Base-by-base conservation (phyloP, 2,888 invertebrate genomes). In the Thera obeliscata region DNA sequence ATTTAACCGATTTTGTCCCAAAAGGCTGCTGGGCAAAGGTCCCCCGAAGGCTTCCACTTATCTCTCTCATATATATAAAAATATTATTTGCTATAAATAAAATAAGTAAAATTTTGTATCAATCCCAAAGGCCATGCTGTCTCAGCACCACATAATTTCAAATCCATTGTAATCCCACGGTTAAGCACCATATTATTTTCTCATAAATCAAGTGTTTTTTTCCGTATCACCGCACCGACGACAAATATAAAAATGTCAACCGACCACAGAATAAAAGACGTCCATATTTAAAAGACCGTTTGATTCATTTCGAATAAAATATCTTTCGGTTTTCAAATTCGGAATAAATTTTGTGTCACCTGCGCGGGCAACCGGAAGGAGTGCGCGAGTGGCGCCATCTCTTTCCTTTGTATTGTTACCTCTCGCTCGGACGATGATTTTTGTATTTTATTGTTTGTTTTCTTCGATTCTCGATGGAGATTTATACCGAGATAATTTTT, bases 311-410 rank as follows among this genome's bases (percentile, higher is more conserved):
- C 90, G 85, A 74, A 78, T 92, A 87, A 92, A 89, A 91, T 93
- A 91, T 91, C 85, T 87, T 88, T 91, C 89, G 92, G 87, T 91
- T 93, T 92, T 93, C 90, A 92, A 92, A 92, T 92, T 92, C 89
- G 85, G 93, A 93, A 93, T 93, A 93, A 92, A 93, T 93, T 93
- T 90, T 77, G 86, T 93, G 93, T 93, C 93, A 93, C 93, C 93
- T 93, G 93, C 93, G 88, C 84, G 84, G 83, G 89, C 89, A 84
- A 87, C 93, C 93, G 93, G 93, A 93, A 93, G 91, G 90, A 91
- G 84, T 84, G 81, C 80, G 76, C 71, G 71, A 74, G 67, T 73
- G 46, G 64, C 49, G 73, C 71, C 65, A 59, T 83, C 82, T 80
- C 72, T 38, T 35, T 74, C 58, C 56, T 35, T 65, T 61, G 75